Percentiles rank a stretch among this genome's conserved stretches.
Evolutionary conservation across 1,140 invertebrate genomes (phyloP).

Genomic region (Drosophila yakuba): DNA sequence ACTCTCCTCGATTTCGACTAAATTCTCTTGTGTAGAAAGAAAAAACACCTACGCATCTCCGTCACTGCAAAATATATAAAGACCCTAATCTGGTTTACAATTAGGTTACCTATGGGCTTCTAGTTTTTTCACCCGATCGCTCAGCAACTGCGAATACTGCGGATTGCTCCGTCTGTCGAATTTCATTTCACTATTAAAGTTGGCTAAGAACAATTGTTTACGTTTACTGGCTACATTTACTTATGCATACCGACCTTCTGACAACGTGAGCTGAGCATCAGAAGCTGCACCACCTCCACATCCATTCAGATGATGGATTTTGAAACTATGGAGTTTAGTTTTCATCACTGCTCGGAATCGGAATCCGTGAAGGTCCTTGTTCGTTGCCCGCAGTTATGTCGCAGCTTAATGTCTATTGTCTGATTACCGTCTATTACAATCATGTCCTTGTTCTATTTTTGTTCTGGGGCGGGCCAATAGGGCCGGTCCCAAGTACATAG

Average conservation of each 20-base stretch:
- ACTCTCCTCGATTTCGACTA: constrained; percentile 41
- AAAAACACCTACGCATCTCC: constrained; percentile 27
- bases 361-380: constrained; percentile 15
- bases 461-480: constrained; percentile 13
- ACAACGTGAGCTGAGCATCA: not conserved
- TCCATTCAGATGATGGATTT: not conserved
- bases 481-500: constrained; percentile 11
- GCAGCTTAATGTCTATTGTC: constrained; percentile 47
- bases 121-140: constrained; percentile 30
- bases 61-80: not conserved
- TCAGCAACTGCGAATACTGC: not conserved
- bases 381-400: constrained; percentile 30
- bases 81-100: constrained; percentile 40
- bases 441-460: not conserved
- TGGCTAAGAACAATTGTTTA: constrained; percentile 44
- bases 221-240: constrained; percentile 15
- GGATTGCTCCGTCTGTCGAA: not conserved
- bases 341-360: constrained; percentile 5
- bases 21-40: constrained; percentile 21
- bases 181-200: constrained; percentile 29
- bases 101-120: constrained; percentile 50
- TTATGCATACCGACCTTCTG: not conserved
- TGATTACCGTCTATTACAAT: constrained; percentile 20
- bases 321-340: not conserved
- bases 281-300: not conserved